Conservation (phyloP, 1,140 invertebrate genomes). For the Bacillus rossius region DNA sequence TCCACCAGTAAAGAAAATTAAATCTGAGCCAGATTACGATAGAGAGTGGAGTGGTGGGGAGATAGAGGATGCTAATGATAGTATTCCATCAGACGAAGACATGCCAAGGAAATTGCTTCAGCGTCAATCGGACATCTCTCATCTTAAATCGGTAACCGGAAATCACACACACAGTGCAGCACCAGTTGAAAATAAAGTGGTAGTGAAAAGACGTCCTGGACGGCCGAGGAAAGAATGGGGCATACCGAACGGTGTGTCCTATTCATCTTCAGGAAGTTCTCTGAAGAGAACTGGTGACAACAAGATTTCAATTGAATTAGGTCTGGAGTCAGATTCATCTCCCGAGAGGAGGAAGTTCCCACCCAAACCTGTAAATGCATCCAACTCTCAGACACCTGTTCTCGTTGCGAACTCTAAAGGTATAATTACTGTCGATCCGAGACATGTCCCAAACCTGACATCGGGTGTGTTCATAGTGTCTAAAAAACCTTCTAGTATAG, state of each 20-base stretch:
- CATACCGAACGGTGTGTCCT: too few species aligned
- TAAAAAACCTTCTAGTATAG: conserved; percentile 52
- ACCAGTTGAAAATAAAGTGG: too few species aligned
- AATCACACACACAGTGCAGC: too few species aligned
- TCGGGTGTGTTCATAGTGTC: conserved; percentile 63
- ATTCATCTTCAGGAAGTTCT: too few species aligned
- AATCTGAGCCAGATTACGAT: conserved; percentile 42
- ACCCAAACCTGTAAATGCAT: not conserved
- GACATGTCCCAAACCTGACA: conserved; percentile 62
- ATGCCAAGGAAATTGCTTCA: too few species aligned
- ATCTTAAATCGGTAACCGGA: too few species aligned
- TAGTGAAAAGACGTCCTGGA: conserved; percentile 4
- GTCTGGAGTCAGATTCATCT: conserved; percentile 11
- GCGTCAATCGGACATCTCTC: too few species aligned
- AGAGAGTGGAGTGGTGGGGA: conserved; percentile 37
- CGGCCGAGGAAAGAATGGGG: not conserved
- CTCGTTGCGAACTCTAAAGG: conserved; percentile 61
- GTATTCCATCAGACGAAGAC: too few species aligned
- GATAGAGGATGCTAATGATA: not conserved
- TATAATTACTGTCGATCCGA: conserved; percentile 65
- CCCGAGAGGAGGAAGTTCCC: not conserved
- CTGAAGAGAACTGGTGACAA: too few species aligned
- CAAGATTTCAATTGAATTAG: conserved; percentile 3
- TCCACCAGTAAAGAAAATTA: conserved; percentile 45
- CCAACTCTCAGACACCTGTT: conserved; percentile 33